Base-by-base conservation (phyloP, 2,797 vertebrate genomes). In the Chaunax sp. region DNA sequence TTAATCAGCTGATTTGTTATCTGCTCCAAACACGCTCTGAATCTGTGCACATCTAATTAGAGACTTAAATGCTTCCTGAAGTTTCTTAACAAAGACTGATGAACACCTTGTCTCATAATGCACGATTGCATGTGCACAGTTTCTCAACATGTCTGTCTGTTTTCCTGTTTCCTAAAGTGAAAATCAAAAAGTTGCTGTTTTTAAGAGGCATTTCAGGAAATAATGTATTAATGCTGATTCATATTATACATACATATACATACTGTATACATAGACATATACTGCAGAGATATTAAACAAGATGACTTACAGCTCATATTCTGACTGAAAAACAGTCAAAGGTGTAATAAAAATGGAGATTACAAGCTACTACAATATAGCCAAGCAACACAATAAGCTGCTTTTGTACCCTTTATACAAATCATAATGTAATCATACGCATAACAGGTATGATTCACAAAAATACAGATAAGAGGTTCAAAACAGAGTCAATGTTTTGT, bases 61-160 rank as follows among this genome's bases (percentile, higher is more conserved):
- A 72, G 72, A 61, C 63, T 74, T 73, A 79, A 84, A 85, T 79
- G 59, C 78, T 73, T 65, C 72, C 70, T 69, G 78, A 80, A 61
- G 78, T 37, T 54, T 80, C 69, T 43, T 76, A 82, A 81, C 71
- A 59, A 69, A 85, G 80, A 86, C 75, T 82, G 87, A 88, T 87
- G 77, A 82, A 67, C 53, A 51, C 37, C 33, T 72, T 3, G 15
- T 77, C 51, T 62, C 60, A 45, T n/a, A 33, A 53, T 37, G 61
- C 64, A 56, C n/a, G 23, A 50, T 6, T 26, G 19, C 52, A 52
- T 65, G 25, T 61, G 35, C 20, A 28, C 19, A 25, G 54, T 35
- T 41, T 63, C 5, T 28, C 7, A 20, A 19, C 33, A 1, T 19
- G 41, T 52, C 16, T 53, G 55, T 14, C 7, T 64, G 11, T 33